Base-by-base conservation (phyloP, 2,113 vertebrate genomes). In the Bujurquina vittata region DNA sequence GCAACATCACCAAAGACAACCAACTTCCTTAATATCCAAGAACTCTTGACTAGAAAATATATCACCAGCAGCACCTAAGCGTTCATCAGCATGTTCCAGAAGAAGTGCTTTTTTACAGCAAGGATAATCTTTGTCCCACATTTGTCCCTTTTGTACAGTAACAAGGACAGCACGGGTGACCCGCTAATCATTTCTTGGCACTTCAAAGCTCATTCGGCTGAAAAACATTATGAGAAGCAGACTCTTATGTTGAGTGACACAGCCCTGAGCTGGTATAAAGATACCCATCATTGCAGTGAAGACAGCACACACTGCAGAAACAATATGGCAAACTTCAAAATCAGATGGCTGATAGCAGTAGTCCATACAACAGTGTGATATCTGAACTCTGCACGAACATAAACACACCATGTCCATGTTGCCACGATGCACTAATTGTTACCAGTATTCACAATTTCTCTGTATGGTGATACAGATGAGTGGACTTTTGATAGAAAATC, bases 171-270 rank as follows among this genome's bases (percentile, higher is more conserved):
- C 10, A 20, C 22, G 20, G 65, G 79, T 75, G 65, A 87, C 77
- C 77, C 15, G 10, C 29, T 9, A 56, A 12, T 80, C 5, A 81
- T 89, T 63, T 46, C 40, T 46, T 59, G 35, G 23, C 56, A 31
- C 77, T 59, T 75, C 54, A 75, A 29, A 75, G 62, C 62, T 75
- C 78, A 65, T 77, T 86, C 59, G 83, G 60, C 75, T 75, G 75
- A 59, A 60, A 78, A 63, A 81, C 14, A 37, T 74, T 58, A 75
- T 87, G 58, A 80, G 56, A 35, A 76, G 60, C 57, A 62, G 23
- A 67, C 26, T 29, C 67, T 54, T 72, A n/a, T 54, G 26, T 54
- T 72, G 35, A 86, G 7, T 37, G 75, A 77, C 62, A 63, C 35
- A 23, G 72, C 52, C 26, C 37, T 46, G 40, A 77, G 84, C 79